These are phyloP conservation scores for Patiria pectinifera DNA, from an alignment of 53 echinoderm and acorn worm species.

Conservation along the genomic window DNA sequence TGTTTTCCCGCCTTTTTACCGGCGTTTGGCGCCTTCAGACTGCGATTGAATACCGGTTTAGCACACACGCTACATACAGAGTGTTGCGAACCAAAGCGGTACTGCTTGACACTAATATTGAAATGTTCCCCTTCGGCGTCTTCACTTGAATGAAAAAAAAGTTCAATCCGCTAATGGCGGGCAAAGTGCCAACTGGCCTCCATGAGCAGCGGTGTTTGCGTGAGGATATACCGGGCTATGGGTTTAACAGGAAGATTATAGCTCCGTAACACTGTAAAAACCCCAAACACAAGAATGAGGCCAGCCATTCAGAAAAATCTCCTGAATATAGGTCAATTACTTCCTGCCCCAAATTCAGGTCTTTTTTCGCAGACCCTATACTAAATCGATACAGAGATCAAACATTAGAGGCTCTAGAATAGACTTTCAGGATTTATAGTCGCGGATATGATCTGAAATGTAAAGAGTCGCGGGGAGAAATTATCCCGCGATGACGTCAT, in stretches of 20 bases:
- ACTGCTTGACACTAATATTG: background rate
- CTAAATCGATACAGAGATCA: conserved; percentile 25
- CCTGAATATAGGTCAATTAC: background rate
- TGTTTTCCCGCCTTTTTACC: conserved; percentile 21
- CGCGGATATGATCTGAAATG: background rate
- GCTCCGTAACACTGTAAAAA: background rate
- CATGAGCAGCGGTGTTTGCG: background rate
- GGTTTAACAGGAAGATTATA: too few relatives aligned
- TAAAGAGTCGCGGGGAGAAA: conserved; percentile 24
- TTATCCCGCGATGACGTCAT: conserved; percentile 37
- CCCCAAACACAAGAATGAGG: background rate
- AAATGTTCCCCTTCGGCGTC: conserved; percentile 16
- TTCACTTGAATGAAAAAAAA: conserved; percentile 31
- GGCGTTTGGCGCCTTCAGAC: conserved; percentile 7
- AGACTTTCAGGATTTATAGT: conserved; percentile 5
- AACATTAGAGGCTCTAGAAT: background rate
- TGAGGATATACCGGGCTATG: background rate
- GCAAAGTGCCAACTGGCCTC: conserved; percentile 11
- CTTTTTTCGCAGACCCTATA: background rate
- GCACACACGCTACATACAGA: background rate
- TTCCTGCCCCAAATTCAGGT: conserved; percentile 11
- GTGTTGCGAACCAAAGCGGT: background rate
- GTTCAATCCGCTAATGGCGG: conserved; percentile 28
- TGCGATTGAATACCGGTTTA: background rate
- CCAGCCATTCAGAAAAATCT: background rate